Evolutionary conservation across 2,888 invertebrate species (phyloP).

Genomic region (Cremastobaeus sp.): DNA sequence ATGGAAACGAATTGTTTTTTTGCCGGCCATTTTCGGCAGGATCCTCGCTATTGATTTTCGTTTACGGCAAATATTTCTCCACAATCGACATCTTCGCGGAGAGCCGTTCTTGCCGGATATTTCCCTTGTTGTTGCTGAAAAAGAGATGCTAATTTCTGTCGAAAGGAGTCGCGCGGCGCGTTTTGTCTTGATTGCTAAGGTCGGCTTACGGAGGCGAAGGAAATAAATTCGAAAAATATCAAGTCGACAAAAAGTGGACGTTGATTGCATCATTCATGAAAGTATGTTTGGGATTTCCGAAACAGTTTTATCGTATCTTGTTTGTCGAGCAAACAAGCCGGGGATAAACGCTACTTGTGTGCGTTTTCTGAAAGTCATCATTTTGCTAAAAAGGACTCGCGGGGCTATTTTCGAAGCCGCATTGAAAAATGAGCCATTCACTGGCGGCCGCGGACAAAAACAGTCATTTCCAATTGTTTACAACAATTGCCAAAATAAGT

Average conservation of each 20-base stretch:
- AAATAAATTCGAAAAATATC: slow-evolving; percentile 4
- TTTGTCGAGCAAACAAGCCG: slow-evolving; percentile 45
- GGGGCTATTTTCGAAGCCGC: no score
- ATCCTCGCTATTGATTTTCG: slow-evolving; percentile 42
- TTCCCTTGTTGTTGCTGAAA: no score
- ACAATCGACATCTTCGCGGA: slow-evolving; percentile 22
- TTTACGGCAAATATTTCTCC: slow-evolving; percentile 28
- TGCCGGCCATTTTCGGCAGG: not conserved
- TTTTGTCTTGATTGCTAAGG: slow-evolving; percentile 17
- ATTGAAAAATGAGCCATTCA: no score
- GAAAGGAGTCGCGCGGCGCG: not conserved
- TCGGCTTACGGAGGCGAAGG: not conserved
- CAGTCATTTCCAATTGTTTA: no score
- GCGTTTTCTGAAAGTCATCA: not conserved
- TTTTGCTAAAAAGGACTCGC: no score
- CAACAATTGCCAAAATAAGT: no score
- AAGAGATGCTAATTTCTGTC: slow-evolving; percentile 24
- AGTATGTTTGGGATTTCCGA: slow-evolving; percentile 43
- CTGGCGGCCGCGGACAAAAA: no score
- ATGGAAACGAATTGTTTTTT: slow-evolving; percentile 37
- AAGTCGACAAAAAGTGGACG: slow-evolving; percentile 17
- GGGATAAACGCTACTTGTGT: slow-evolving; percentile 29
- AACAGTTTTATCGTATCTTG: slow-evolving; percentile 48
- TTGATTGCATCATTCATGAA: slow-evolving; percentile 42
- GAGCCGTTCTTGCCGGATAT: no score